Evolutionary conservation across 2,797 vertebrate genomes (phyloP), one percentile per base, ranked within the genome.

Genomic region (Gobionotothen gibberifrons): DNA sequence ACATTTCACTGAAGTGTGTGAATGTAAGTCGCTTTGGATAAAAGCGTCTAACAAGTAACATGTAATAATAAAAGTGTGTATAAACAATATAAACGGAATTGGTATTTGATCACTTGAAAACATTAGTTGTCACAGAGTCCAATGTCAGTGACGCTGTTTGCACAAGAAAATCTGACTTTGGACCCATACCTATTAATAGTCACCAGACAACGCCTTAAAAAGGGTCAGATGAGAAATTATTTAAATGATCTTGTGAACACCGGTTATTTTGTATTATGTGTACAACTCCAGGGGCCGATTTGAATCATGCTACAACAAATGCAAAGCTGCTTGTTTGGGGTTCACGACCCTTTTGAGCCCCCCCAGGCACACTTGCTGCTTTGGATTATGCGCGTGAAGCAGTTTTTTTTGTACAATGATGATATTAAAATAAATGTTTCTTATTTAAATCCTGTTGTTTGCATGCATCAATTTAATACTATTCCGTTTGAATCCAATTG

Each of bases 91-190:
- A 17, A 67, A 75, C 19, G 13, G 7, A 29, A 44, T 8, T 9
- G 3, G n/a, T 22, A 57, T 60, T 57, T 15, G 14, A 42, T 43
- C 16, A 53, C 17, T 13, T 40, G 14, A 43, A 16, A 58, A n/a
- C 48, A 29, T 15, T 2, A 15, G 11, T 40, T 9, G 29, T 53
- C 32, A 52, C 15, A 40, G 48, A 59, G 56, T 5, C 19, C 40
- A 68, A 63, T 64, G 70, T 74, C 63, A 5, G 19, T 65, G 62
- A 74, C 65, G 70, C 40, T 70, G 69, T 53, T 61, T 61, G 57
- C 9, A 44, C 19, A 61, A 11, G 44, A 54, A 14, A 3, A n/a
- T 59, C 11, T 72, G 54, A 77, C 63, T 52, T 56, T 51, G 14
- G 14, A 46, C 12, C 14, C 3, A 40, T 26, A 44, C 10, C 14